These are phyloP conservation scores for Anolis sagrei DNA, from an alignment of 2,113 vertebrate species.

Conservation along the genomic window DNA sequence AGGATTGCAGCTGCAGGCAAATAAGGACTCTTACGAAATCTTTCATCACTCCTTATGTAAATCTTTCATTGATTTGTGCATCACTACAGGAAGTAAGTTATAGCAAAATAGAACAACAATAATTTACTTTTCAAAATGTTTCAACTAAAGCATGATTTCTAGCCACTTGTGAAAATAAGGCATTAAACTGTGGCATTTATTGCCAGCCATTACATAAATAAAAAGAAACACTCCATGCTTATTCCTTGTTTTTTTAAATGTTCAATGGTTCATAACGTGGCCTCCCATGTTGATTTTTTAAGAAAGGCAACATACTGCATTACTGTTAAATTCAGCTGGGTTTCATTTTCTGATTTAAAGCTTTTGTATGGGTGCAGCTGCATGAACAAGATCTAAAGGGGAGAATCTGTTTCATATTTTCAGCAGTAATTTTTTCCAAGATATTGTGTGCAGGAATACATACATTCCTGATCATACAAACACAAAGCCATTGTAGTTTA, in stretches of 20 bases:
- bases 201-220: neutral
- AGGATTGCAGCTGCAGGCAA: neutral
- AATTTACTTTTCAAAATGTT: conserved; percentile 49
- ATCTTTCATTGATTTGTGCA: conserved; percentile 50
- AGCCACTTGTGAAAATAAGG: conserved; percentile 15
- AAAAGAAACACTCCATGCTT: neutral
- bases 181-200: conserved; percentile 16
- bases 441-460: neutral
- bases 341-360: neutral
- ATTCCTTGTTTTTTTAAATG: conserved; percentile 4
- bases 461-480: no score
- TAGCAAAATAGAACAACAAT: conserved; percentile 39
- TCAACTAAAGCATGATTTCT: conserved; percentile 4
- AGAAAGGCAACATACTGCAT: neutral
- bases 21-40: neutral
- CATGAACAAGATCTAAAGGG: neutral
- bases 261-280: neutral
- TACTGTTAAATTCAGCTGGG: neutral
- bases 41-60: conserved; percentile 50
- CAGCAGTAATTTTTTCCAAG: neutral
- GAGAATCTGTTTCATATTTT: conserved; percentile 2
- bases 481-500: no score
- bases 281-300: neutral
- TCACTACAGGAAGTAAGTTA: conserved; percentile 47
- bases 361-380: neutral